A percentile compares a stretch with the other conserved stretches of the same genome.
phyloP scores from a whole-genome alignment of 1,140 invertebrate species.

The Drosophila novamexicana region DNA sequence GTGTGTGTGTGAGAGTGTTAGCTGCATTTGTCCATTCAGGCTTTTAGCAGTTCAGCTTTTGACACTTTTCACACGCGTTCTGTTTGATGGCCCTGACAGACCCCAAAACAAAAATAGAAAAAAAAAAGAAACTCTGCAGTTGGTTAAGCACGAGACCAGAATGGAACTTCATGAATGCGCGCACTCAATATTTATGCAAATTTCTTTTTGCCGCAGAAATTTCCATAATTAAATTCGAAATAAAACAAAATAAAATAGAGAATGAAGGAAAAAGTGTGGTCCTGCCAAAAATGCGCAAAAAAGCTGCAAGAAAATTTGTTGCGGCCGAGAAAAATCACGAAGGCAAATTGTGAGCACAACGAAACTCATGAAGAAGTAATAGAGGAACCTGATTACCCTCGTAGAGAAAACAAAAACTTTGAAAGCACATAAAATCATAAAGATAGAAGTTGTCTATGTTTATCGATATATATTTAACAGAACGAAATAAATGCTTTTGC shows the following conservation, averaged over 20 bases:
- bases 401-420: background rate
- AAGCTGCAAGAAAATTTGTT: slow-evolving; percentile 61
- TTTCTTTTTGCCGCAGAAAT: slow-evolving; percentile 55
- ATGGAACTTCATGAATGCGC: slow-evolving; percentile 47
- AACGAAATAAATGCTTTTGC: too few species aligned
- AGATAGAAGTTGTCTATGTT: too few species aligned
- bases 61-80: slow-evolving; percentile 30
- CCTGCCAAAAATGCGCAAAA: slow-evolving; percentile 43
- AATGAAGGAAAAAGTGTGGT: slow-evolving; percentile 31
- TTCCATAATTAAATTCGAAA: slow-evolving; percentile 76
- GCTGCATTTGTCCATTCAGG: slow-evolving; percentile 40
- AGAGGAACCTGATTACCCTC: slow-evolving; percentile 24
- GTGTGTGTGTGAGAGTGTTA: slow-evolving; percentile 17
- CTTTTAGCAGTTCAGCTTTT: slow-evolving; percentile 49
- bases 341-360: slow-evolving; percentile 28
- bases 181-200: slow-evolving; percentile 78
- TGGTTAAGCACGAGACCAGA: slow-evolving; percentile 17
- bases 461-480: too few species aligned
- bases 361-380: slow-evolving; percentile 1
- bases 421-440: too few species aligned
- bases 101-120: slow-evolving; percentile 1
- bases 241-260: slow-evolving; percentile 34
- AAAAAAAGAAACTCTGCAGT: slow-evolving; percentile 7
- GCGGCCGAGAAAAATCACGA: slow-evolving; percentile 53
- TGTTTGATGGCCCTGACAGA: slow-evolving; percentile 8